phyloP scores from a whole-genome alignment of 2,797 vertebrate species.

The Tamandua tetradactyla region DNA sequence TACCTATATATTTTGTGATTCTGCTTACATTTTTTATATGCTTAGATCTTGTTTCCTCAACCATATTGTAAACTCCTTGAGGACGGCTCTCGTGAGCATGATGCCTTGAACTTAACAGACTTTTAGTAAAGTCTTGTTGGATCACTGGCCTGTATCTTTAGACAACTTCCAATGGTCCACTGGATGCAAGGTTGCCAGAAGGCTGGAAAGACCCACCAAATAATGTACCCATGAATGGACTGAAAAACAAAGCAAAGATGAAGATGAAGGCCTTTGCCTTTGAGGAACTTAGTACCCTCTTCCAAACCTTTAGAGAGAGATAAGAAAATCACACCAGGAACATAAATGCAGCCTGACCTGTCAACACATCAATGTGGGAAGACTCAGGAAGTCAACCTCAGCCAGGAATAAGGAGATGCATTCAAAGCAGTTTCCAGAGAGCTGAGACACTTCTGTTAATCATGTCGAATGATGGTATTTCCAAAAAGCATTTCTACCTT shows the following conservation, averaged over 20 bases:
- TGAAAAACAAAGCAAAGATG: background rate
- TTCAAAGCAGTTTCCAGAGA: background rate
- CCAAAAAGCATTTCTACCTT: constrained; percentile 9
- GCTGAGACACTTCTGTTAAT: background rate
- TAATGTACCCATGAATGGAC: background rate
- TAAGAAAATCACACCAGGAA: background rate
- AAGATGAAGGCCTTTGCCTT: background rate
- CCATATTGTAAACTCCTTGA: background rate
- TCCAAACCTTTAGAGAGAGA: background rate
- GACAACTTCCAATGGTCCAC: background rate
- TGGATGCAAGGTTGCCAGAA: background rate
- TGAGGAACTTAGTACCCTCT: background rate
- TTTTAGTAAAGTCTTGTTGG: background rate
- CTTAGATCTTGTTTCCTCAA: background rate
- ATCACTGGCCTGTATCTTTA: background rate
- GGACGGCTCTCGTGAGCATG: background rate
- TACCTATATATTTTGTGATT: background rate
- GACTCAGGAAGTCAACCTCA: background rate
- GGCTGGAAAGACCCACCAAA: background rate
- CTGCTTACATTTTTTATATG: background rate
- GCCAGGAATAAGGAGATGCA: background rate
- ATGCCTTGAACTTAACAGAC: background rate
- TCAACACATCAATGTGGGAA: background rate
- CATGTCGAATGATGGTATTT: background rate
- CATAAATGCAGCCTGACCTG: background rate